A percentile compares a stretch with the other conserved stretches of the same genome.
Conservation (phyloP, 53 echinoderm and acorn worm genomes). For the Glandiceps talaboti region DNA sequence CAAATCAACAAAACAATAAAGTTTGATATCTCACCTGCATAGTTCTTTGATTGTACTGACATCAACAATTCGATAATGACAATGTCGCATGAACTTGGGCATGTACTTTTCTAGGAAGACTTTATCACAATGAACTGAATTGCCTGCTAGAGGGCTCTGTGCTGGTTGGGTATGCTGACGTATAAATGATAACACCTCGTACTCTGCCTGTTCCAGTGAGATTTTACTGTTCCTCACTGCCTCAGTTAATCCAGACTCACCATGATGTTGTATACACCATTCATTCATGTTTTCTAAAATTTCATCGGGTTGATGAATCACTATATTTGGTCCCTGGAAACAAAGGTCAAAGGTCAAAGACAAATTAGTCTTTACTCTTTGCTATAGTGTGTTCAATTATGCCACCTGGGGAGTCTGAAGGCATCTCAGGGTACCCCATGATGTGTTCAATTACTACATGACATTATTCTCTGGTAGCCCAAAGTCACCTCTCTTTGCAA, state of each 20-base stretch:
- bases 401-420: too few species aligned
- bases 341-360: too few species aligned
- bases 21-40: slow-evolving; percentile 96
- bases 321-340: slow-evolving; percentile 75
- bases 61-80: slow-evolving; percentile 90
- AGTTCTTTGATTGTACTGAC: slow-evolving; percentile 92
- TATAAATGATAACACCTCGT: slow-evolving; percentile 83
- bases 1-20: too few species aligned
- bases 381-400: too few species aligned
- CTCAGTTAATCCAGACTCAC: slow-evolving; percentile 56
- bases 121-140: slow-evolving; percentile 75
- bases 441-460: too few species aligned
- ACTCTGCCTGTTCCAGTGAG: slow-evolving; percentile 71
- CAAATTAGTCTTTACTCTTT: too few species aligned
- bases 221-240: slow-evolving; percentile 67
- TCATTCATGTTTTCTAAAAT: slow-evolving; percentile 61
- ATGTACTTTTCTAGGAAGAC: slow-evolving; percentile 77
- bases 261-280: slow-evolving; percentile 83
- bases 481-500: too few species aligned
- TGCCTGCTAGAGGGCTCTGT: slow-evolving; percentile 62
- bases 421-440: too few species aligned
- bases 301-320: slow-evolving; percentile 78
- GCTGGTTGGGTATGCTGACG: slow-evolving; percentile 67
- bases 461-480: too few species aligned
- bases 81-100: slow-evolving; percentile 71